Evolutionary conservation across 2,797 vertebrate species (phyloP).

Genomic region (Nyctalus aviator): DNA sequence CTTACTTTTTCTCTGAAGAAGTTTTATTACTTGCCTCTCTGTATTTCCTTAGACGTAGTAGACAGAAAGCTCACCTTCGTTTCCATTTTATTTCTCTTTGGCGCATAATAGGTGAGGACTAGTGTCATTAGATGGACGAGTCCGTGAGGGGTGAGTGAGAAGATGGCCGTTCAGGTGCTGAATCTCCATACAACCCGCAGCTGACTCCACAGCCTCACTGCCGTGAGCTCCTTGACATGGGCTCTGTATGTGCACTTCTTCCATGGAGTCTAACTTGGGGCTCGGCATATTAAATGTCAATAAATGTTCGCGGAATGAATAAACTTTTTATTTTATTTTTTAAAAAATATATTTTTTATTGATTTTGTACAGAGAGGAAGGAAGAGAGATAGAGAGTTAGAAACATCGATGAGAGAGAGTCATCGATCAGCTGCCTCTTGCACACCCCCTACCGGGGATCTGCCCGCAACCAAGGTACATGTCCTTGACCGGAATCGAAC

Average conservation of each 20-base stretch:
- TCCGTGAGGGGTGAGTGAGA: neutral
- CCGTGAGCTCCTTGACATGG: neutral
- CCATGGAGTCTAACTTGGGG: neutral
- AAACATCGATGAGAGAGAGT: no score
- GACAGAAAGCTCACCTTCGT: neutral
- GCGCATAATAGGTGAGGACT: neutral
- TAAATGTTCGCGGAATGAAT: neutral
- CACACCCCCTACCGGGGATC: no score
- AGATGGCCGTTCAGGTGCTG: neutral
- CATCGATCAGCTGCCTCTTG: no score
- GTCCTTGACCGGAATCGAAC: no score
- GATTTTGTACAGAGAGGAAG: no score
- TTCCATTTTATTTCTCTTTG: constrained; percentile 31
- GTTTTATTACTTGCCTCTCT: constrained; percentile 30
- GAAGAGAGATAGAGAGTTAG: no score
- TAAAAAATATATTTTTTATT: no score
- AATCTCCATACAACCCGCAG: neutral
- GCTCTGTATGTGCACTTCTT: neutral
- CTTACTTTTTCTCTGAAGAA: constrained; percentile 59
- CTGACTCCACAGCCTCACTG: neutral
- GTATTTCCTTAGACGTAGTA: constrained; percentile 18
- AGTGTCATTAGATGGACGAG: neutral
- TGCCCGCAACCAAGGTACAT: no score
- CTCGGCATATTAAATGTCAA: neutral
- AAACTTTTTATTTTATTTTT: neutral